Evolutionary conservation across 2,113 vertebrate genomes (phyloP), one percentile per base, ranked within the genome.

Genomic region (Heterotis niloticus): DNA sequence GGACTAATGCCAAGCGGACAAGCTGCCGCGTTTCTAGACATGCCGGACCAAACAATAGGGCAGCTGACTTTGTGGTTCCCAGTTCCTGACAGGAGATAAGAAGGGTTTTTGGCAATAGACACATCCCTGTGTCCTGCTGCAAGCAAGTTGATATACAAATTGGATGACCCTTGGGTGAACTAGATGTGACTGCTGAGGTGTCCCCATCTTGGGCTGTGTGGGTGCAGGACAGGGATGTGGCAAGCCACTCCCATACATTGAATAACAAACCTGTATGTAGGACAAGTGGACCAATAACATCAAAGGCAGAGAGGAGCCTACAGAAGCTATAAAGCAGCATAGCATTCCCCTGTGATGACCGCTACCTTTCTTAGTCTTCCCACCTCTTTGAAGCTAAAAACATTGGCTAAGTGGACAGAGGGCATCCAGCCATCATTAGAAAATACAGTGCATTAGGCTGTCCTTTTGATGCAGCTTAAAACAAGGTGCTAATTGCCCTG

Each of bases 61-160:
- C 75, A 66, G 81, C 82, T 88, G 88, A 90, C 88, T 52, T 86
- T 80, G 88, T 79, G 75, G 83, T 80, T 80, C 52, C 10, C 56
- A 79, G 78, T 80, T 80, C 82, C 83, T 82, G 86, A 78, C 77
- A 79, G 85, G 75, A 89, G 91, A 90, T 91, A 86, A 90, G 87
- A 81, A 71, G 85, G 86, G 86, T 88, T 90, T 90, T 88, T 80
- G 78, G 75, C 82, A 79, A 24, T 65, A 12, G 80, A 77, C 78
- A 76, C 86, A 90, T 91, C 87, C 87, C 88, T 88, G 86, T 78
- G 82, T 78, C 82, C 83, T 84, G 86, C 86, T 87, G 87, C 90
- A 87, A 86, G 85, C 75, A 83, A 84, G 87, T 81, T 81, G 83
- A 85, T 82, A 83, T 65, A 57, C 66, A 85, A 80, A 88, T 77